A percentile compares a stretch with the other conserved stretches of the same genome.
Conservation (phyloP, 2,888 invertebrate species). For the Xylocampa areola region DNA sequence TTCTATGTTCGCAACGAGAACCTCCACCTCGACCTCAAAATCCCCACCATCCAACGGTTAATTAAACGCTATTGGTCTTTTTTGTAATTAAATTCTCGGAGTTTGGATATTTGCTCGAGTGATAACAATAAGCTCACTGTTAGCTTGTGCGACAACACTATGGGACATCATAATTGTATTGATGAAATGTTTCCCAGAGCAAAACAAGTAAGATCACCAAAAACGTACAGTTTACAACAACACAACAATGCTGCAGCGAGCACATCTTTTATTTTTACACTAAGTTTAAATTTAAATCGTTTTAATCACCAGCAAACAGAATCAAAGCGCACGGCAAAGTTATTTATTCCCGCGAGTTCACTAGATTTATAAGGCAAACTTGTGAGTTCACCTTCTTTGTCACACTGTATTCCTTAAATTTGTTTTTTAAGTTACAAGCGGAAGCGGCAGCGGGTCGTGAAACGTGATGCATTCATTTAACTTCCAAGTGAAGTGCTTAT, state of each 20-base stretch:
- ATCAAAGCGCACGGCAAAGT: slow-evolving; percentile 65
- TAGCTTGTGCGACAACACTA: too few relatives aligned
- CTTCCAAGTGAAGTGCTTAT: too few relatives aligned
- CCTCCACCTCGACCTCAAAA: too few relatives aligned
- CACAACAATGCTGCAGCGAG: slow-evolving; percentile 1
- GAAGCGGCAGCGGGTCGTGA: slow-evolving; percentile 30
- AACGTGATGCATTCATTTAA: too few relatives aligned
- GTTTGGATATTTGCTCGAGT: too few relatives aligned
- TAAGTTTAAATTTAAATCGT: slow-evolving; percentile 43
- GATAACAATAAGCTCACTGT: too few relatives aligned
- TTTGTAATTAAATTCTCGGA: too few relatives aligned
- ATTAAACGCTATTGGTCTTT: too few relatives aligned
- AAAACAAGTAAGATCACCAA: not conserved
- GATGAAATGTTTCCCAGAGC: too few relatives aligned
- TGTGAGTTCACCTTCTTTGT: slow-evolving; percentile 80
- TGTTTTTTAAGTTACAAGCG: slow-evolving; percentile 51
- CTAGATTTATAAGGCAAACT: slow-evolving; percentile 80
- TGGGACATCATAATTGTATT: too few relatives aligned
- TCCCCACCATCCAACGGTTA: too few relatives aligned
- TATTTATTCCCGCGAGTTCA: slow-evolving; percentile 70
- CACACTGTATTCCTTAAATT: slow-evolving; percentile 75
- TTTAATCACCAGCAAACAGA: slow-evolving; percentile 63
- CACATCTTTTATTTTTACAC: slow-evolving; percentile 30
- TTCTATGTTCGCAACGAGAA: too few relatives aligned
- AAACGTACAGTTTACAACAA: slow-evolving; percentile 3